Evolutionary conservation across 2,113 vertebrate species (phyloP).

Genomic region (Atherinomorus stipes): DNA sequence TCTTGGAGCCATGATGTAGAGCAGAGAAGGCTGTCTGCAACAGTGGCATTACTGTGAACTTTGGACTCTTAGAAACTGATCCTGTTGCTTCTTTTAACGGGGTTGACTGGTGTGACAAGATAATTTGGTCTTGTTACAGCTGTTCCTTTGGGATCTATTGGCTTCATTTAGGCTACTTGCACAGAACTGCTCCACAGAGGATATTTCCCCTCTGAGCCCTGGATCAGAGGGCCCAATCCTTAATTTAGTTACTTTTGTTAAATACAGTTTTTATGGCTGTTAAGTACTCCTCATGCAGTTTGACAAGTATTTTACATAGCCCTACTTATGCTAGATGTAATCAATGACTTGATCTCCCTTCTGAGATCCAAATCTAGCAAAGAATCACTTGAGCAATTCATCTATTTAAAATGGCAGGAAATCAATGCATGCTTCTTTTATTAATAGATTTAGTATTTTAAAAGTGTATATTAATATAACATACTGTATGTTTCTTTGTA

Average conservation of each 20-base stretch:
- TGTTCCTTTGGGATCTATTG: neutral
- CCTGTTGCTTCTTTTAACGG: constrained; percentile 14
- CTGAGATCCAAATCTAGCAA: no score
- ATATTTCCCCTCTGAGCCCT: neutral
- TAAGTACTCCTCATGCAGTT: neutral
- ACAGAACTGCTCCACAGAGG: neutral
- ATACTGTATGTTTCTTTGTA: no score
- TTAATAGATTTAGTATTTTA: no score
- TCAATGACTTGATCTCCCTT: no score
- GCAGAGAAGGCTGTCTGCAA: neutral
- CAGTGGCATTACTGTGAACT: constrained; percentile 3
- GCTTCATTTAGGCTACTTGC: neutral
- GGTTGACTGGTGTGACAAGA: neutral
- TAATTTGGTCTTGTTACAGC: constrained; percentile 3
- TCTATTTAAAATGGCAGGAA: no score
- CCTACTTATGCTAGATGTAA: no score
- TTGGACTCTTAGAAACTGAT: constrained; percentile 11
- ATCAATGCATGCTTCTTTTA: no score
- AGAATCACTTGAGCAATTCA: no score
- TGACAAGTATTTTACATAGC: neutral
- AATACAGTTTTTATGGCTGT: neutral
- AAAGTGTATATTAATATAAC: no score
- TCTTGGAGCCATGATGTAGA: constrained; percentile 23
- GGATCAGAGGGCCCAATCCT: neutral
- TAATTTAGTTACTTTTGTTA: no score